phyloP scores from a whole-genome alignment of 1,140 invertebrate species.

The Archivesica marissinica region DNA sequence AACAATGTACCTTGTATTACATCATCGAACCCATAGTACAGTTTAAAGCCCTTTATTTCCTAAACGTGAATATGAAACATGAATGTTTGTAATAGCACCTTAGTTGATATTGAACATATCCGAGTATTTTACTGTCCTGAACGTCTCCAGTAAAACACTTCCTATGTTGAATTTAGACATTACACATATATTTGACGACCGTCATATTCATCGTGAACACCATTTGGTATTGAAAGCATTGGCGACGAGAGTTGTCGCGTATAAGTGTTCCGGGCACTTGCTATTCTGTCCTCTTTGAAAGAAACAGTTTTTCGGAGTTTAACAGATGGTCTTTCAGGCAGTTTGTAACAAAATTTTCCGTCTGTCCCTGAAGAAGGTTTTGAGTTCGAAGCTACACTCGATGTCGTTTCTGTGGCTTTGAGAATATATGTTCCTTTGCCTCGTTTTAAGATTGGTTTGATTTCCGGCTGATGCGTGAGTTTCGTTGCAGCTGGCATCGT shows the following conservation, averaged over 20 bases:
- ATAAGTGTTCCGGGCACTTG: neutral
- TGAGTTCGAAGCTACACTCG: neutral
- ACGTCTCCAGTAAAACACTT: no score
- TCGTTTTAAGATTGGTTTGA: constrained; percentile 24
- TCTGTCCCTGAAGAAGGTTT: neutral
- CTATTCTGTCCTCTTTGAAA: constrained; percentile 24
- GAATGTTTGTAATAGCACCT: no score
- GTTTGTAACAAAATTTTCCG: constrained; percentile 14
- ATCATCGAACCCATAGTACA: no score
- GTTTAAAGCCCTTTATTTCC: no score
- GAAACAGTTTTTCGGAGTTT: constrained; percentile 29
- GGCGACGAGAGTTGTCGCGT: neutral
- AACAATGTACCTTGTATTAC: no score
- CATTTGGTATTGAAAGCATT: constrained; percentile 15
- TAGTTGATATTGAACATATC: no score
- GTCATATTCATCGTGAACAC: neutral
- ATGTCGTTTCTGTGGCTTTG: neutral
- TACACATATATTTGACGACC: neutral
- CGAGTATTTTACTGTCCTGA: no score
- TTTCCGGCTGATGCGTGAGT: neutral
- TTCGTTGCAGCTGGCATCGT: neutral
- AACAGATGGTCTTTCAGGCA: neutral
- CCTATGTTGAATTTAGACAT: no score
- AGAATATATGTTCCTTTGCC: neutral
- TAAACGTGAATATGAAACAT: no score